Evolutionary conservation across 2,113 vertebrate genomes (phyloP).

Genomic region (Oreochromis aureus): DNA sequence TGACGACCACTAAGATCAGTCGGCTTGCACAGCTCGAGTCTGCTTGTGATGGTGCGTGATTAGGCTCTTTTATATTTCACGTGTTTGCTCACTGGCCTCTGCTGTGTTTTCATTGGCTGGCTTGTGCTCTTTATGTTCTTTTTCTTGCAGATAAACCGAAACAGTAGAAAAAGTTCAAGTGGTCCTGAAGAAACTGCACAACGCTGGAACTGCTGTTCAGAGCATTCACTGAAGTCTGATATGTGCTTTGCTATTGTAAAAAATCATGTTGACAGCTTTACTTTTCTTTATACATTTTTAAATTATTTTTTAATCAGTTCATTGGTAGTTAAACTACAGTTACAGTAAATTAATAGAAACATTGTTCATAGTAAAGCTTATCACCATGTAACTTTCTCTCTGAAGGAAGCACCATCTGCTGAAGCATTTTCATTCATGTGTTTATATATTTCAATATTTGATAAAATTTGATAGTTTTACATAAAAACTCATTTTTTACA

Average conservation of each 20-base stretch:
- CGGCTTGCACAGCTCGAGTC: slow-evolving; percentile 28
- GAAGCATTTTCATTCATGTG: neutral
- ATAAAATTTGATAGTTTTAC: neutral
- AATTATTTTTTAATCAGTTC: neutral
- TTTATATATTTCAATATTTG: too few species aligned
- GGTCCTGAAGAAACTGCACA: neutral
- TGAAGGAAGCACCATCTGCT: neutral
- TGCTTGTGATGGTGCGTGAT: neutral
- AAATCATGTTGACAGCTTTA: neutral
- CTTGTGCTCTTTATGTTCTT: neutral
- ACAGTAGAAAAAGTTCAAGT: slow-evolving; percentile 13
- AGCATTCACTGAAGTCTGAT: neutral
- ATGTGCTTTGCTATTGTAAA: neutral
- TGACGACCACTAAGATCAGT: neutral
- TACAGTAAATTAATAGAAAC: neutral
- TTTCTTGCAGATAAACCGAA: neutral
- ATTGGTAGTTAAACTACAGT: neutral
- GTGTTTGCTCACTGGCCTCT: neutral
- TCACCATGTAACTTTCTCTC: neutral
- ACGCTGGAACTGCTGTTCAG: neutral
- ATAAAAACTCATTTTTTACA: neutral
- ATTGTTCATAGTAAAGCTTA: neutral
- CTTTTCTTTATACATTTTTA: neutral
- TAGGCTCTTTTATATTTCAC: rapidly evolving
- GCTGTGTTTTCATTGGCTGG: neutral